These are phyloP conservation scores for Galbula dea DNA, from an alignment of 2,113 vertebrate species.

Conservation along the genomic window DNA sequence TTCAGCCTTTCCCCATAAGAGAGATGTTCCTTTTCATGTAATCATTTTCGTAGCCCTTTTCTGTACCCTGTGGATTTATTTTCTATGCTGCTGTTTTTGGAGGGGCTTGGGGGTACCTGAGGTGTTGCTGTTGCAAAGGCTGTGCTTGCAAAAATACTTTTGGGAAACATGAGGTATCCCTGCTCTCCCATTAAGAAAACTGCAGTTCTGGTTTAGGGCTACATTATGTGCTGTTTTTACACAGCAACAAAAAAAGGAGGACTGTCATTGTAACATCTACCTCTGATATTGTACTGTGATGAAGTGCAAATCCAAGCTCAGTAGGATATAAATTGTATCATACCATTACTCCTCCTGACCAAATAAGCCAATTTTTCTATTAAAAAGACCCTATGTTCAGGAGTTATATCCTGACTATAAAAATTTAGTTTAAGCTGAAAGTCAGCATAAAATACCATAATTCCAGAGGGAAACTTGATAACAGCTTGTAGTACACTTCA, in stretches of 20 bases:
- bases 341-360: conserved; percentile 11
- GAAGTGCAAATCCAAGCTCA: conserved; percentile 19
- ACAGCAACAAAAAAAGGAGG: not conserved
- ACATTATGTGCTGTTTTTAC: not conserved
- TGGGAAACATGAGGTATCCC: not conserved
- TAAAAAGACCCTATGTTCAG: not conserved
- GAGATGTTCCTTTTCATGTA: too few species aligned
- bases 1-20: too few species aligned
- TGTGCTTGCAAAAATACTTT: not conserved
- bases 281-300: not conserved
- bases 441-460: conserved; percentile 30
- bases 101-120: not conserved
- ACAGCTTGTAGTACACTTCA: conserved; percentile 8
- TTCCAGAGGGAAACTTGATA: conserved; percentile 4
- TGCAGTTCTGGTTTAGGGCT: not conserved
- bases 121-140: not conserved
- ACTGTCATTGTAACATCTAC: not conserved
- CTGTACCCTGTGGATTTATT: not conserved
- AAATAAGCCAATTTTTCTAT: conserved; percentile 5
- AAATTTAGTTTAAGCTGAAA: conserved; percentile 41
- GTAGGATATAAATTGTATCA: conserved; percentile 31
- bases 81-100: not conserved
- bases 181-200: not conserved
- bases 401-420: conserved; percentile 38
- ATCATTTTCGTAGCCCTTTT: too few species aligned